phyloP scores from a whole-genome alignment of 1,140 invertebrate genomes.

The Pseudomyrmex cubaensis region DNA sequence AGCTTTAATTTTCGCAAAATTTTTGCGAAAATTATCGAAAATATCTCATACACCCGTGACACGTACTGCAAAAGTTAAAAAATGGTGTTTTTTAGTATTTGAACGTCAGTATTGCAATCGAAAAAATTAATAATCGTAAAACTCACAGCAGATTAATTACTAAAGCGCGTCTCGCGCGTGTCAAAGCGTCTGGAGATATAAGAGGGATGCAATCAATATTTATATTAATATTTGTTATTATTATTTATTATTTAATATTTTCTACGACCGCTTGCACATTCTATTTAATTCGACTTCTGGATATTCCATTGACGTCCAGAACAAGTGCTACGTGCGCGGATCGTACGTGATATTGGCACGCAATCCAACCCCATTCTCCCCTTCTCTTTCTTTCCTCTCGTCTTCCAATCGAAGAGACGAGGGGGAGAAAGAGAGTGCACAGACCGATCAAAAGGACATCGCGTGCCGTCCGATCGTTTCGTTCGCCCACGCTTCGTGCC shows the following conservation, averaged over 20 bases:
- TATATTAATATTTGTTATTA: neutral
- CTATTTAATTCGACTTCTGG: constrained; percentile 32
- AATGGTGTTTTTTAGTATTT: too few relatives aligned
- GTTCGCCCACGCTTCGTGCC: constrained; percentile 9
- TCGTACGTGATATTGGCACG: constrained; percentile 47
- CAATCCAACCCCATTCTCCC: constrained; percentile 18
- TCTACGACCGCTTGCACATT: neutral
- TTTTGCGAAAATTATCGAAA: too few relatives aligned
- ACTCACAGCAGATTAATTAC: neutral
- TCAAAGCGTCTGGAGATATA: too few relatives aligned
- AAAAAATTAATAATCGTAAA: too few relatives aligned
- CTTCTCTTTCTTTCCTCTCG: neutral
- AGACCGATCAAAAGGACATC: constrained; percentile 73
- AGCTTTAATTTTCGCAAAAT: too few relatives aligned
- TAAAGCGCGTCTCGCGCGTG: too few relatives aligned
- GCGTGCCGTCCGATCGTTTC: constrained; percentile 66
- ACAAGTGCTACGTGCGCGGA: constrained; percentile 41
- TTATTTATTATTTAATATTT: constrained; percentile 45
- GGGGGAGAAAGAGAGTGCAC: constrained; percentile 33
- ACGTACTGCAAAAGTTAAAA: too few relatives aligned
- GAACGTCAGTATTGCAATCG: too few relatives aligned
- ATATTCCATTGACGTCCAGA: constrained; percentile 18
- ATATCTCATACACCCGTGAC: too few relatives aligned
- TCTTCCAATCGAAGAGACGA: neutral
- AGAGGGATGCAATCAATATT: neutral